Evolutionary conservation across 1,140 invertebrate species (phyloP), one percentile per base, ranked within the genome.

Genomic region (Drosophila teissieri): DNA sequence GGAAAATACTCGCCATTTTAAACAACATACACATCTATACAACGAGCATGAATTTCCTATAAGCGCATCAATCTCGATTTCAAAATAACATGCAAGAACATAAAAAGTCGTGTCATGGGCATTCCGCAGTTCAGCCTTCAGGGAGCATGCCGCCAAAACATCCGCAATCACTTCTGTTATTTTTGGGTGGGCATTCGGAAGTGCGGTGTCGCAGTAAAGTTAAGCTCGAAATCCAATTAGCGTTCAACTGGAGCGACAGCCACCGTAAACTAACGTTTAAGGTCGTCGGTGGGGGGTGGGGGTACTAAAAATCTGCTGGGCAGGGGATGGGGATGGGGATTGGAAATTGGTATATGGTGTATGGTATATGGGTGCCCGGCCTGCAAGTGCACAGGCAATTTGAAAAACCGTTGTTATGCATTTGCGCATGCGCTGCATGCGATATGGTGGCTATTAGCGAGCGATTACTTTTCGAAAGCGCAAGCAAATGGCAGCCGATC

Each of bases 321-420:
- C 22, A 39, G 39, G 19, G 19, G 42, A 22, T 51, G 34, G 74
- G 46, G 52, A 68, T 40, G 60, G 46, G 53, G 65, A 44, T 68
- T 46, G 61, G 64, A 53, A 52, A 68, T 68, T 61, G 46, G 49
- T 52, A 19, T 1, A 19, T 19, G 19, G 19, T 19, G 2, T 19
- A 19, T 2, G 19, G 19, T 19, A 19, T 19, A 69, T 77, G 76
- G 85, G 75, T 64, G 76, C 74, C 73, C 75, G 77, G 42, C 17
- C 68, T 89, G 80, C 88, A 89, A 48, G 70, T 74, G 72, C 70
- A 64, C 31, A 75, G 53, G 19, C 68, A n/a, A 70, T 74, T 74
- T 74, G 69, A 75, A 76, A 89, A 90, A 90, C 84, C 84, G 84
- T 90, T 89, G 84, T 89, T 89, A 89, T 89, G 84, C 84, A 89